These are phyloP conservation scores for Aricia agestis DNA, from an alignment of 1,140 invertebrate species.

Conservation along the genomic window DNA sequence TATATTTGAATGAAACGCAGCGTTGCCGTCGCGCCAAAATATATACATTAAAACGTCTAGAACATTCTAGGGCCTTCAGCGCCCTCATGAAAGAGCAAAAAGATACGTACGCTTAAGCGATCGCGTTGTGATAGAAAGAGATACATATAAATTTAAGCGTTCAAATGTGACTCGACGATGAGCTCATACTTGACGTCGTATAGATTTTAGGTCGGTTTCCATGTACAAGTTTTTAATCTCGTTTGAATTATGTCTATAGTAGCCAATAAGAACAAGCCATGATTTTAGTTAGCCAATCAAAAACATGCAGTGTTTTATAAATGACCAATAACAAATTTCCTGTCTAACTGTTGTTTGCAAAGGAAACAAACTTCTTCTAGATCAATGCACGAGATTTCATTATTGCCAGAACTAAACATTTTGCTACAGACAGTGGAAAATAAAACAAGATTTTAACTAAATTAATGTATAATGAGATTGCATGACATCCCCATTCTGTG, in stretches of 20 bases:
- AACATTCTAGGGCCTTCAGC: conserved; percentile 75
- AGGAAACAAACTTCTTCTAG: neutral
- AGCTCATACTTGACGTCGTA: conserved; percentile 46
- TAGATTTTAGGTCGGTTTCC: conserved; percentile 41
- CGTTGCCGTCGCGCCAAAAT: conserved; percentile 69
- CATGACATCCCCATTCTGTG: too few species aligned
- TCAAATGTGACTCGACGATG: conserved; percentile 42
- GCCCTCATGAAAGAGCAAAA: conserved; percentile 46
- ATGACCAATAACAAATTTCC: neutral
- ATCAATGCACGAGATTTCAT: neutral
- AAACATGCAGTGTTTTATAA: neutral
- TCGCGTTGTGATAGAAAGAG: conserved; percentile 47
- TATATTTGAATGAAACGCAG: conserved; percentile 68
- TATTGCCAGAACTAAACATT: neutral
- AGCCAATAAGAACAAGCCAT: conserved; percentile 23
- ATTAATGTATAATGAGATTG: too few species aligned
- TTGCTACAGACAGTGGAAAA: neutral
- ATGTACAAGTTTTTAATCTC: conserved; percentile 14
- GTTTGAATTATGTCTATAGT: conserved; percentile 5
- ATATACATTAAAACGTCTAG: conserved; percentile 76
- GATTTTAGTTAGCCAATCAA: conserved; percentile 16
- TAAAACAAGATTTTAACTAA: too few species aligned
- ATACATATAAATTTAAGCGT: conserved; percentile 62
- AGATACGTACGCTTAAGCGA: conserved; percentile 21
- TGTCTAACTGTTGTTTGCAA: neutral